phyloP scores from a whole-genome alignment of 2,797 vertebrate species.

The Hirundo rustica region DNA sequence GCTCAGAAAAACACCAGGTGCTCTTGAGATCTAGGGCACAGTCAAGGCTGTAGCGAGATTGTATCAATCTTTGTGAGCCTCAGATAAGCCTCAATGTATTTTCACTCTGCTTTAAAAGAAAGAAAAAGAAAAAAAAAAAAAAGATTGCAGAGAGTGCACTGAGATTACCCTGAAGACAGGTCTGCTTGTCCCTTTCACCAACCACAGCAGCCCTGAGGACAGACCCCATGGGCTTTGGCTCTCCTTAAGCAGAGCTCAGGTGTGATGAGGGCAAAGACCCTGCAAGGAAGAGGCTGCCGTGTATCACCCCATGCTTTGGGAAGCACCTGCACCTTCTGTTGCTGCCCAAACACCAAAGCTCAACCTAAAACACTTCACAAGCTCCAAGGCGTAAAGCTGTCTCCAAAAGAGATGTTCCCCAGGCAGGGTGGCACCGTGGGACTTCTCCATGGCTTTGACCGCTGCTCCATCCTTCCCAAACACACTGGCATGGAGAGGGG shows the following conservation, averaged over 20 bases:
- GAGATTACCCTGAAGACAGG: neutral
- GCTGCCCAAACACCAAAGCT: neutral
- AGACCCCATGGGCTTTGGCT: neutral
- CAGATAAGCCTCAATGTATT: neutral
- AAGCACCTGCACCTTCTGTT: neutral
- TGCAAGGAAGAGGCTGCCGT: neutral
- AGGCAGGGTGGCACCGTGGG: accelerated
- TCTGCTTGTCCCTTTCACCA: neutral
- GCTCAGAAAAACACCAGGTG: conserved; percentile 5
- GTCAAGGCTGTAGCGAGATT: neutral
- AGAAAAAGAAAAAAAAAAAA: neutral
- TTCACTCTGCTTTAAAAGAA: neutral
- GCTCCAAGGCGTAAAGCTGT: accelerated
- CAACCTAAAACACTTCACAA: neutral
- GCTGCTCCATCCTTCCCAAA: neutral
- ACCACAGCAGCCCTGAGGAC: neutral
- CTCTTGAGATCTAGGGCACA: conserved; percentile 21
- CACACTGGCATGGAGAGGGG: neutral
- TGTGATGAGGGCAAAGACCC: neutral
- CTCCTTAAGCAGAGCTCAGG: accelerated
- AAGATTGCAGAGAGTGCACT: neutral
- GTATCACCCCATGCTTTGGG: neutral
- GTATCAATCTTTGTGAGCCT: neutral
- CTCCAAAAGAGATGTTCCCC: neutral
- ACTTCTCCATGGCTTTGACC: accelerated